Percentiles rank a stretch among this genome's conserved stretches.
These are phyloP conservation scores for Phenganax subtilis DNA, from an alignment of 92 coral and sea anemone species.

Conservation along the genomic window DNA sequence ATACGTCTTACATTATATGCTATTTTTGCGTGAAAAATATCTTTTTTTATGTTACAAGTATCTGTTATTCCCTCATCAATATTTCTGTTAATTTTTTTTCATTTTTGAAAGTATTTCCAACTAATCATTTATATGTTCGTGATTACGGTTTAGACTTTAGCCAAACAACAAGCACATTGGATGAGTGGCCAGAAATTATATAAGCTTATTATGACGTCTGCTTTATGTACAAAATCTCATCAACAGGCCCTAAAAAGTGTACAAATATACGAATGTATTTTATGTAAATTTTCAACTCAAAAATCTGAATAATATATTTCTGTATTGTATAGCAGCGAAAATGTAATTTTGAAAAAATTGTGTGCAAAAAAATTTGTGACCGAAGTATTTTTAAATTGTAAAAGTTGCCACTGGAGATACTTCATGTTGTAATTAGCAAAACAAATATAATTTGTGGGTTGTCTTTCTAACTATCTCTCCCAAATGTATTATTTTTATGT, in stretches of 20 bases:
- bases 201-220: conserved; percentile 13
- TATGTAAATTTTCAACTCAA: neutral
- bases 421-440: no score
- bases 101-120: neutral
- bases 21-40: no score
- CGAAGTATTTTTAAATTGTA: no score
- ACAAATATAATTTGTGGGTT: no score
- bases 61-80: neutral
- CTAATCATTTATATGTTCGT: conserved; percentile 25
- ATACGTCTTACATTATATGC: no score
- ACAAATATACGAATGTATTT: neutral
- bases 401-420: no score
- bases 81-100: neutral
- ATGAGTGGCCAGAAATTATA: conserved; percentile 31
- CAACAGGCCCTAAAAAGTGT: neutral
- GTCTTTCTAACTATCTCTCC: no score
- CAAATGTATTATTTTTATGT: neutral
- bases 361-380: no score
- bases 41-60: neutral
- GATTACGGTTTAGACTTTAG: conserved; percentile 38
- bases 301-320: neutral
- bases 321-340: neutral
- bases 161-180: conserved; percentile 25
- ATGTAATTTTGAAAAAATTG: neutral
- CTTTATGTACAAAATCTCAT: neutral